A percentile compares a stretch with the other conserved stretches of the same genome.
These are phyloP conservation scores for Styela plicata DNA, from an alignment of 23 tunicate species.

Conservation along the genomic window DNA sequence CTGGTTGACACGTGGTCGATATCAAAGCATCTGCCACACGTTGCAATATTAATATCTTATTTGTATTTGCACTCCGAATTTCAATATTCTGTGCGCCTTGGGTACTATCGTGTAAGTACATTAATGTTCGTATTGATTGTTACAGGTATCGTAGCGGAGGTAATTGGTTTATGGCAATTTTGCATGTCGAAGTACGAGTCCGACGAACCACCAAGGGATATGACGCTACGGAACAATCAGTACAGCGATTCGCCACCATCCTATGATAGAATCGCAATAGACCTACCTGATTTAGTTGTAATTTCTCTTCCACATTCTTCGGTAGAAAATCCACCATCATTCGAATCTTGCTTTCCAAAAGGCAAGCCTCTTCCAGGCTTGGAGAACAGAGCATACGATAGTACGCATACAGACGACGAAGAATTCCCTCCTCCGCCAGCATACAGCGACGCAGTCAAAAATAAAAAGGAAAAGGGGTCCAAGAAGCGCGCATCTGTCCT, in stretches of 20 bases:
- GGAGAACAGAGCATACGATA: constrained; percentile 8
- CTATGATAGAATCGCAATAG: constrained; percentile 7
- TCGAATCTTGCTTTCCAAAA: constrained; percentile 18
- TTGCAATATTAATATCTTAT: too few species aligned
- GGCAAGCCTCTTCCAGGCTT: background rate
- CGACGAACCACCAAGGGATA: constrained; percentile 2
- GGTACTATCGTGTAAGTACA: too few species aligned
- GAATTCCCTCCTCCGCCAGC: constrained; percentile 17
- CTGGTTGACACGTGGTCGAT: too few species aligned
- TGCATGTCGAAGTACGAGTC: constrained; percentile 1
- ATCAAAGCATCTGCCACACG: too few species aligned
- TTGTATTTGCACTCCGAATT: too few species aligned
- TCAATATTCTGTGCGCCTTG: too few species aligned
- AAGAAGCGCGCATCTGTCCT: background rate
- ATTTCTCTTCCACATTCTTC: constrained; percentile 3
- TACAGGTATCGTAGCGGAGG: constrained; percentile 20
- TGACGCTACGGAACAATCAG: background rate
- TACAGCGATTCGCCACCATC: constrained; percentile 18
- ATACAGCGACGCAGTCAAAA: background rate
- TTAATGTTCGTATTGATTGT: background rate
- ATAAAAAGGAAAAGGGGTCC: background rate
- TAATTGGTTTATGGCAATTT: constrained; percentile 12
- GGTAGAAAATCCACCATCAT: constrained; percentile 10
- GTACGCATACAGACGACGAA: constrained; percentile 11
- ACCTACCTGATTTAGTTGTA: constrained; percentile 17